These are phyloP conservation scores for Meleagris gallopavo DNA, from an alignment of 2,113 vertebrate species.

Conservation along the genomic window DNA sequence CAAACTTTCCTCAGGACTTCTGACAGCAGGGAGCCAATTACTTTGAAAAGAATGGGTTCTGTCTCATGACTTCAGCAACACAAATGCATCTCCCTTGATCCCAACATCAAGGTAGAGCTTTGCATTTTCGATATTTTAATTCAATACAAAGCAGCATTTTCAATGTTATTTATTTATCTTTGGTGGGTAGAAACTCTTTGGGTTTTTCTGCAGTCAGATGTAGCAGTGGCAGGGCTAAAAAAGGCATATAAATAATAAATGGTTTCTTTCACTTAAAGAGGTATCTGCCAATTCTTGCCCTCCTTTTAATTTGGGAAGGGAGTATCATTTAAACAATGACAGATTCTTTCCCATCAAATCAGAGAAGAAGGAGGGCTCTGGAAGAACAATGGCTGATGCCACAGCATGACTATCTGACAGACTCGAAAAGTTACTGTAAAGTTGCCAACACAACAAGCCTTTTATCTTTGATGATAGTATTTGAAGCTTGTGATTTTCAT, in stretches of 20 bases:
- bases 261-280: conserved; percentile 38
- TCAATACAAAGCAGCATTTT: conserved; percentile 54
- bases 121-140: conserved; percentile 65
- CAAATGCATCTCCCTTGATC: conserved; percentile 73
- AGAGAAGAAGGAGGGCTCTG: conserved; percentile 14
- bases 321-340: conserved; percentile 52
- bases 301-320: conserved; percentile 56
- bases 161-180: neutral
- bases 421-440: conserved; percentile 47
- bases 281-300: conserved; percentile 58
- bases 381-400: conserved; percentile 65
- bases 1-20: conserved; percentile 67
- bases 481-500: conserved; percentile 66
- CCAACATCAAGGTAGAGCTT: conserved; percentile 76
- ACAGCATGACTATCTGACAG: conserved; percentile 64
- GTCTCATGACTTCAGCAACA: conserved; percentile 72
- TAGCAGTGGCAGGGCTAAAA: conserved; percentile 52
- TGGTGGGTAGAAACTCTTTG: conserved; percentile 27
- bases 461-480: conserved; percentile 63
- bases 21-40: conserved; percentile 83
- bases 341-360: conserved; percentile 40
- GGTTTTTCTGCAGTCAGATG: conserved; percentile 47
- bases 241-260: conserved; percentile 56
- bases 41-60: conserved; percentile 75
- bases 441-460: conserved; percentile 58